Evolutionary conservation across 2,113 vertebrate species (phyloP).

Genomic region (Asarcornis scutulata): DNA sequence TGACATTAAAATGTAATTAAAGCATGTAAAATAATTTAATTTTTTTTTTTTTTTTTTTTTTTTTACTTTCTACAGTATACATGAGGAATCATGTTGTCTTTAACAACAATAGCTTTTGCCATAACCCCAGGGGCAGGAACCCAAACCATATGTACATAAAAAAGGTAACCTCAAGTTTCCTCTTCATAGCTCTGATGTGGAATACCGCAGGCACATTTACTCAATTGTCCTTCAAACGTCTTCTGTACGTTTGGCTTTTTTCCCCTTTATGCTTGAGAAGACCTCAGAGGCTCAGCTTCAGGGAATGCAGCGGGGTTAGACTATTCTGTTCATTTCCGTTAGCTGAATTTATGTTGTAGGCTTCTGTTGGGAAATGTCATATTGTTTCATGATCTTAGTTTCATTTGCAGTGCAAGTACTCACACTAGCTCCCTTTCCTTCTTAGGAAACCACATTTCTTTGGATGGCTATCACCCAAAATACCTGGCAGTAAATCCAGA

Average conservation of each 20-base stretch:
- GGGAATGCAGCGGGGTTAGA: conserved; percentile 13
- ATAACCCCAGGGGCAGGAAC: conserved; percentile 27
- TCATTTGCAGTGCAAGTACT: background rate
- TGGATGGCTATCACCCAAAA: background rate
- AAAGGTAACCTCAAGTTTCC: conserved; percentile 57
- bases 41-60: background rate
- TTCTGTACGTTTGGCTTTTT: conserved; percentile 41
- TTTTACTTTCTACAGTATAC: background rate
- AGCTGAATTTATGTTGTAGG: conserved; percentile 35
- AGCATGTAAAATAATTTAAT: background rate
- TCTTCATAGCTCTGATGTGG: conserved; percentile 39
- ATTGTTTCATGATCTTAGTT: conserved; percentile 21
- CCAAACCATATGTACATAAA: conserved; percentile 19
- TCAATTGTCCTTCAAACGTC: conserved; percentile 58
- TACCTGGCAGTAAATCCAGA: background rate
- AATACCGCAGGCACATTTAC: conserved; percentile 56
- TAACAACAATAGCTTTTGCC: conserved; percentile 26
- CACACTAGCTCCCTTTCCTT: background rate
- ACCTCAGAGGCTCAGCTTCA: conserved; percentile 32
- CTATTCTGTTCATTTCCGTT: conserved; percentile 33
- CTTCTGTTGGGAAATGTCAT: conserved; percentile 46
- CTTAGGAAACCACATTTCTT: background rate
- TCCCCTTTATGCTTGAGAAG: conserved; percentile 54
- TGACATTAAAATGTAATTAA: background rate
- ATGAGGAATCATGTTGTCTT: conserved; percentile 10